Evolutionary conservation across 2,113 vertebrate species (phyloP).

Genomic region (Mastomys natalensis): DNA sequence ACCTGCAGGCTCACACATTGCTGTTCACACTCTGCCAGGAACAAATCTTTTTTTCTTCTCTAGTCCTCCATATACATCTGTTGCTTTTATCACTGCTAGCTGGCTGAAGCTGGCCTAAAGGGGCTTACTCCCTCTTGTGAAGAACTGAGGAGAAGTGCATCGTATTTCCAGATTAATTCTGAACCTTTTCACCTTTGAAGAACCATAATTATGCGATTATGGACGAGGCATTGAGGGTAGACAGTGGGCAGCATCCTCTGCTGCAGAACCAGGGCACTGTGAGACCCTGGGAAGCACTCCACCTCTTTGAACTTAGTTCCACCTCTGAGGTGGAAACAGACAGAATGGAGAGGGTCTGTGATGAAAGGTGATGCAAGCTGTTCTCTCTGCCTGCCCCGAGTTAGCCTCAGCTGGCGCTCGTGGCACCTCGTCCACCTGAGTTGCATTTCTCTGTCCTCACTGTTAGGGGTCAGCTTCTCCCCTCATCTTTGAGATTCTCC

Average conservation of each 20-base stretch:
- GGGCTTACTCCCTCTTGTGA: not conserved
- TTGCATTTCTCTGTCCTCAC: not conserved
- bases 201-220: not conserved
- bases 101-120: rapidly evolving
- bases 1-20: rapidly evolving
- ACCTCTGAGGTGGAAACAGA: not conserved
- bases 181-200: not conserved
- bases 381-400: rapidly evolving
- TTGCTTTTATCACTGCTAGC: not conserved
- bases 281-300: not conserved
- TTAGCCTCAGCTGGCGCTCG: not conserved
- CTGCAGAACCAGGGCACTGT: not conserved
- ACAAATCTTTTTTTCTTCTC: not conserved
- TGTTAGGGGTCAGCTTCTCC: not conserved
- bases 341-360: rapidly evolving
- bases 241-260: not conserved
- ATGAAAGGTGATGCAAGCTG: rapidly evolving
- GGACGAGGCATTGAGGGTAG: not conserved
- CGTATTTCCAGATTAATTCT: not conserved
- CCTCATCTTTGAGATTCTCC: not conserved
- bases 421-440: no score
- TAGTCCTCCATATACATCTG: rapidly evolving
- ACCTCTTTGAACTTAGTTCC: not conserved
- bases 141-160: not conserved
- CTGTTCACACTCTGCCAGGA: not conserved